Base-by-base conservation (phyloP, 2,113 vertebrate species). In the Aegithalos caudatus region DNA sequence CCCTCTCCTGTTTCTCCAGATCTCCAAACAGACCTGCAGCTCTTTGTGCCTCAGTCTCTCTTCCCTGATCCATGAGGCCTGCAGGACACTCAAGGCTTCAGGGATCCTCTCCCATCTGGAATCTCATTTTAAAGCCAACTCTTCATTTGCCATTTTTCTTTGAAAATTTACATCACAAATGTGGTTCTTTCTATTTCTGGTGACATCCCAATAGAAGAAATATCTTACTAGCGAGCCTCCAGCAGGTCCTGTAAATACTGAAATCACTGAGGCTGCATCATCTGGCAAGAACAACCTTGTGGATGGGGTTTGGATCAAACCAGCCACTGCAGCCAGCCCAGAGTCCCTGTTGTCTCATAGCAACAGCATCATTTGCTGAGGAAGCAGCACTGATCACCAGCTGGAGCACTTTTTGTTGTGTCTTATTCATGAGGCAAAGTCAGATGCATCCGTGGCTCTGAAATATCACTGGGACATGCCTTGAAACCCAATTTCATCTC, bases 341-440 rank as follows among this genome's bases (percentile, higher is more conserved):
- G 92, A 60, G 57, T 45, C 83, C 94, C 91, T n/a, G 35, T 11
- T 71, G 94, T 92, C 77, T 94, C 89, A 79, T 81, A 91, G 96
- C 94, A 96, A 95, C 83, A 20, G 91, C 61, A 91, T n/a, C 48
- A 25, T 71, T 44, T 91, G 60, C 81, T 94, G 95, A 54, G 74
- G 87, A 86, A 81, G 69, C 86, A 79, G 61, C 80, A 33, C 3
- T 31, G 83, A 83, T 77, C 83, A 88, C 69, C 95, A 94, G 81
- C 94, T 92, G 89, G 81, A 95, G 81, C 65, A 25, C 7, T 86
- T 88, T 57, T 42, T 88, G 50, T 61, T 67, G 56, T 74, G 6
- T 1, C 65, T 92, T 78, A 53, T 66, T 86, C 77, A 72, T 56
- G 64, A 89, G 69, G 48, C 92, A 91, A 60, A 92, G 62, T 54